Percentiles rank a stretch among this genome's conserved stretches.
Evolutionary conservation across 2,113 vertebrate species (phyloP).

Genomic region (Clinocottus analis): DNA sequence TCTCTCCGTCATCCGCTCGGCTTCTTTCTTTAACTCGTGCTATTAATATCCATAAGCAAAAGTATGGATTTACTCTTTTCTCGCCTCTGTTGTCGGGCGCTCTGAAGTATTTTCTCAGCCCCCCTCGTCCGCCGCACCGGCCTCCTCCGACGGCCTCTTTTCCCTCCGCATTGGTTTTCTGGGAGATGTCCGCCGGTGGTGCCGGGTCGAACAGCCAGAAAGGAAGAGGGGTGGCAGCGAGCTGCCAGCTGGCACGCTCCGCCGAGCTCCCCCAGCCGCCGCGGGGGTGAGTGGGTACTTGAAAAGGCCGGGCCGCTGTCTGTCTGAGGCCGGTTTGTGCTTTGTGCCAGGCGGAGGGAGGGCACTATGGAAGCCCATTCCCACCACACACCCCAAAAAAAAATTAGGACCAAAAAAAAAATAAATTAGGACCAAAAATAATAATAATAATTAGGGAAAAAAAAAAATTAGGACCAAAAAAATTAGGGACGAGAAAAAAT

Average conservation of each 20-base stretch:
- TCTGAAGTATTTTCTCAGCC: not conserved
- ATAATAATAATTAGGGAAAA: too few species aligned
- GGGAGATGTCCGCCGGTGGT: conserved; percentile 43
- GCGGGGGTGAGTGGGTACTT: conserved; percentile 65
- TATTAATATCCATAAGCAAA: too few species aligned
- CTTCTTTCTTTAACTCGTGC: too few species aligned
- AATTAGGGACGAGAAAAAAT: too few species aligned
- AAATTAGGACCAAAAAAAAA: too few species aligned
- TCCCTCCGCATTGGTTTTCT: too few species aligned
- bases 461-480: too few species aligned
- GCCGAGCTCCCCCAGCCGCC: conserved; percentile 63
- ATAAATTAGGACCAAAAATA: too few species aligned
- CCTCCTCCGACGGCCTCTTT: too few species aligned
- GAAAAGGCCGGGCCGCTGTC: conserved; percentile 64
- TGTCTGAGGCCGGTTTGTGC: conserved; percentile 58
- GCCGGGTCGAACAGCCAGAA: conserved; percentile 50
- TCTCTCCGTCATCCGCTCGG: not conserved
- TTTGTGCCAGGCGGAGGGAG: conserved; percentile 62
- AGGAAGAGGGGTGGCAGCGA: conserved; percentile 43
- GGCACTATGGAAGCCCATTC: too few species aligned
- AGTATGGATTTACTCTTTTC: conserved; percentile 10
- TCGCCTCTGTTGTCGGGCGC: not conserved
- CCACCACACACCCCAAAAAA: too few species aligned
- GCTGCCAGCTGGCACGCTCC: conserved; percentile 63
- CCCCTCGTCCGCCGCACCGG: not conserved